Evolutionary conservation across 1,140 invertebrate species (phyloP), one percentile per base, ranked within the genome.

Genomic region (Plutomurus gul): DNA sequence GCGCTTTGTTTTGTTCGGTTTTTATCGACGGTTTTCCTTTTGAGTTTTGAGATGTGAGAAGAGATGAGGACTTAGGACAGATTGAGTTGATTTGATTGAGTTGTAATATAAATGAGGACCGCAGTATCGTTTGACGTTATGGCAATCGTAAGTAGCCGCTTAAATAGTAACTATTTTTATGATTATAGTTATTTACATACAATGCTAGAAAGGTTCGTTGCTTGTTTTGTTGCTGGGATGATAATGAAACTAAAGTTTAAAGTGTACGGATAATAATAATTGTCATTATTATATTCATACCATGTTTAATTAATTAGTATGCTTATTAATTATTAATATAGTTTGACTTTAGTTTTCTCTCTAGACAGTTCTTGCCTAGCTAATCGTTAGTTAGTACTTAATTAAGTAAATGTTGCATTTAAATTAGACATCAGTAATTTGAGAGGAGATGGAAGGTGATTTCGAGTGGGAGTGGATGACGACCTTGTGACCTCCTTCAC

Each of bases 391-490:
- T 18, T 47, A 16, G 43, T 3, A 43, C 7, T n/a, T 13, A 1
- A 16, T 1, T 27, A 56, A 36, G 13, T 33, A 33, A 65, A 65
- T 33, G 36, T 65, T 65, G 56, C 27, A 33, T 65, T 13, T n/a
- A 43, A 79, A 40, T 93, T 92, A 94, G 88, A 94, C 93, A 87
- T 94, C 92, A 84, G 92, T 92, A 81, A 91, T 91, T 83, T 90
- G 89, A 84, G 93, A 94, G 82, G 92, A 92, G 84, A 92, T 90
- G 85, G 92, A 94, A 80, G 93, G 92, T 85, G 93, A 95, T 84
- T 92, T 91, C 85, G 92, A 93, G 87, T 94, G 93, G 85, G 92
- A 93, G 87, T 94, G 93, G 85, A 96, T 93, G 86, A 96, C 94
- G 85, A 96, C 94, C 39, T 79, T 79, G 27, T 76, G 77, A 75